These are phyloP conservation scores for Malachius bipustulatus DNA, from an alignment of 2,888 invertebrate genomes.

Conservation along the genomic window DNA sequence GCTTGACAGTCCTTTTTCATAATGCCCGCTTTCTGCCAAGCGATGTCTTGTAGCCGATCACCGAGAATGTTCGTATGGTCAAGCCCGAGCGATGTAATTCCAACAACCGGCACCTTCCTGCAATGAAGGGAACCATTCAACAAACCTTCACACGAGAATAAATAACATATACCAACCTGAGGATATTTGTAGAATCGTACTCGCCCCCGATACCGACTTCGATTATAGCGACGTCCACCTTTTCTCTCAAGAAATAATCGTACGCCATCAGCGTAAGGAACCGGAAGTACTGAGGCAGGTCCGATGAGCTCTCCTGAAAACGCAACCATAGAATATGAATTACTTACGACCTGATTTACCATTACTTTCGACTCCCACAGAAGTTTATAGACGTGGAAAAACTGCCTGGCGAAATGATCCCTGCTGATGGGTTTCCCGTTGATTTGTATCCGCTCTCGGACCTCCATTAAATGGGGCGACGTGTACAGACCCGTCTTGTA, in stretches of 20 bases:
- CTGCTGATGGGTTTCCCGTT: slow-evolving; percentile 68
- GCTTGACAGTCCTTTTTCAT: slow-evolving; percentile 67
- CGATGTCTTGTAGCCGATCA: slow-evolving; percentile 71
- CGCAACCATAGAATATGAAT: slow-evolving; percentile 2
- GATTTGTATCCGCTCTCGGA: slow-evolving; percentile 83
- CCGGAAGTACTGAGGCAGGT: slow-evolving; percentile 89
- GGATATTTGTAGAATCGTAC: slow-evolving; percentile 86
- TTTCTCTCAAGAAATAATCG: slow-evolving; percentile 72
- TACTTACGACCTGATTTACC: not conserved
- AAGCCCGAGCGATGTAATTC: slow-evolving; percentile 79
- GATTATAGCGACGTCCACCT: slow-evolving; percentile 83
- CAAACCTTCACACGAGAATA: slow-evolving; percentile 5
- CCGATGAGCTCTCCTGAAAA: slow-evolving; percentile 44
- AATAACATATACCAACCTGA: slow-evolving; percentile 45
- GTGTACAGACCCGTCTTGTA: slow-evolving; percentile 88
- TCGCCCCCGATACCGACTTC: slow-evolving; percentile 98
- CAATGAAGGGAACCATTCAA: slow-evolving; percentile 13
- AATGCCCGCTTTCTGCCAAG: slow-evolving; percentile 92
- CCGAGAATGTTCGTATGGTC: slow-evolving; percentile 84
- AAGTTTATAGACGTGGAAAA: slow-evolving; percentile 67
- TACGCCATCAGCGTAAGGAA: slow-evolving; percentile 89
- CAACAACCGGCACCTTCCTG: slow-evolving; percentile 74
- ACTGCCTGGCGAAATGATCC: slow-evolving; percentile 61
- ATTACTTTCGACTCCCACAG: slow-evolving; percentile 42
- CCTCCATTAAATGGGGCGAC: slow-evolving; percentile 89